phyloP scores from a whole-genome alignment of 2,888 invertebrate genomes.

The Norana najaformis region DNA sequence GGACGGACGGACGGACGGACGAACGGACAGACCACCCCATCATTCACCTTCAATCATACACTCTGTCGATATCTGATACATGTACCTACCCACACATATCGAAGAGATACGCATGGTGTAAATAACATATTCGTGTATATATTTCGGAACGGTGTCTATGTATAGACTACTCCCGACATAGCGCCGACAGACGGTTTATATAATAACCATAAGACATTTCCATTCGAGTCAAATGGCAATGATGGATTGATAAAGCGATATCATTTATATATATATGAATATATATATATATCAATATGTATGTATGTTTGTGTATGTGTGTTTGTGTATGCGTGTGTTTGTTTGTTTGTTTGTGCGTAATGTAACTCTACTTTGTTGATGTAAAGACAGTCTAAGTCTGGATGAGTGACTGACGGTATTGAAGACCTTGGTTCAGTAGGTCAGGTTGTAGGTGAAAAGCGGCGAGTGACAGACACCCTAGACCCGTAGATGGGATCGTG shows the following conservation, averaged over 20 bases:
- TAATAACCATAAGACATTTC: too few relatives aligned
- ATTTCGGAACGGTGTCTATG: too few relatives aligned
- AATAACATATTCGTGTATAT: too few relatives aligned
- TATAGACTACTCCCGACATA: too few relatives aligned
- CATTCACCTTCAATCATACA: background rate
- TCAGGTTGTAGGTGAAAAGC: background rate
- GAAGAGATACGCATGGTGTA: too few relatives aligned
- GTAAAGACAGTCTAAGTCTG: background rate
- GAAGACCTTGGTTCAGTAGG: background rate
- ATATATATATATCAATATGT: background rate
- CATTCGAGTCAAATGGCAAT: too few relatives aligned
- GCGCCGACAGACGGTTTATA: too few relatives aligned
- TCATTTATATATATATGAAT: too few relatives aligned
- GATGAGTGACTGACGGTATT: background rate
- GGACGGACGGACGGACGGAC: background rate
- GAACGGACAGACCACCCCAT: background rate
- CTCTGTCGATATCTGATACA: background rate
- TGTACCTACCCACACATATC: too few relatives aligned
- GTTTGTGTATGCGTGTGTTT: background rate
- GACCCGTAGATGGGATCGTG: background rate
- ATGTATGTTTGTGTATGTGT: background rate
- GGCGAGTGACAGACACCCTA: background rate
- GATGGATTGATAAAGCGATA: too few relatives aligned
- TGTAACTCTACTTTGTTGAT: background rate
- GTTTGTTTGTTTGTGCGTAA: background rate